phyloP scores from a whole-genome alignment of 2,797 vertebrate genomes.

The Crocodylus rhombifer region DNA sequence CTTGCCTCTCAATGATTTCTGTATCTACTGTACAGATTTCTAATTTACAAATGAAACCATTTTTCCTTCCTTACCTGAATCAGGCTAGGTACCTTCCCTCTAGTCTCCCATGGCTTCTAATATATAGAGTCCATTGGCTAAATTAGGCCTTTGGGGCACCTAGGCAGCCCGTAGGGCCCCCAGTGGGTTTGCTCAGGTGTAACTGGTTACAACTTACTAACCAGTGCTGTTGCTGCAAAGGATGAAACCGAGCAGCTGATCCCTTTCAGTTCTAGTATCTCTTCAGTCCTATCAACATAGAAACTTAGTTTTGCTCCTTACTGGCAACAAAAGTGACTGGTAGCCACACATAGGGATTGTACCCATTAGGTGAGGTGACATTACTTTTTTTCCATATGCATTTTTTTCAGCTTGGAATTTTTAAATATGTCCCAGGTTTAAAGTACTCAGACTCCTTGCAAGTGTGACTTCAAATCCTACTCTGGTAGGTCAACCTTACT shows the following conservation, averaged over 20 bases:
- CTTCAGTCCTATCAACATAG: background rate
- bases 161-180: background rate
- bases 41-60: background rate
- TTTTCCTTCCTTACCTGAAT: background rate
- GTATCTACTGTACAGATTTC: background rate
- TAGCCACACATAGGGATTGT: conserved; percentile 60
- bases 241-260: background rate
- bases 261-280: background rate
- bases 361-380: conserved; percentile 33
- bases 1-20: background rate
- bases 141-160: conserved; percentile 18
- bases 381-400: background rate
- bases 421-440: background rate
- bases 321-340: conserved; percentile 61
- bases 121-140: background rate
- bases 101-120: background rate
- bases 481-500: background rate
- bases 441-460: background rate
- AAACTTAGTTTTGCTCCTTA: conserved; percentile 12
- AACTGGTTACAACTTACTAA: conserved; percentile 11
- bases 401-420: background rate
- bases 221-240: background rate
- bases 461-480: background rate
- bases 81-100: background rate
- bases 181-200: conserved; percentile 20